Evolutionary conservation across 1,140 invertebrate genomes (phyloP).

Genomic region (Gyrodactylus bullatarudis): DNA sequence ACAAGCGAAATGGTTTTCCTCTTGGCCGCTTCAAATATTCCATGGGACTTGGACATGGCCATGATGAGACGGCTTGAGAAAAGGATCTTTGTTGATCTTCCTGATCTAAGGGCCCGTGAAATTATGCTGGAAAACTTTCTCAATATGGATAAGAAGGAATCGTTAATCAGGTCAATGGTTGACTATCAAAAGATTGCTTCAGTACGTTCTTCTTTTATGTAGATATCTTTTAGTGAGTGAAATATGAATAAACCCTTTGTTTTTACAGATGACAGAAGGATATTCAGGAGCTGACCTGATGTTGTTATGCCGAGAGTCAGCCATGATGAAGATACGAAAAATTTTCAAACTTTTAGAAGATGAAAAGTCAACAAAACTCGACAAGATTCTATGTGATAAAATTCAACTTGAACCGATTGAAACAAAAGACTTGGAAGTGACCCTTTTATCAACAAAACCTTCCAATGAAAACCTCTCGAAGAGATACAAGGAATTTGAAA

Average conservation of each 20-base stretch:
- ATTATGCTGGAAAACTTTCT: constrained; percentile 31
- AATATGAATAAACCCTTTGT: no score
- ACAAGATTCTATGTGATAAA: not conserved
- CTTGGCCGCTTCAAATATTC: constrained; percentile 52
- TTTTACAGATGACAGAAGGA: constrained; percentile 33
- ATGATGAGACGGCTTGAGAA: constrained; percentile 55
- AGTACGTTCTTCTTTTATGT: no score
- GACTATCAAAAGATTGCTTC: no score
- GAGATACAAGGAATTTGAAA: not conserved
- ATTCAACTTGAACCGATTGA: not conserved
- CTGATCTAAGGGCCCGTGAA: constrained; percentile 28
- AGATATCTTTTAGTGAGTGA: no score
- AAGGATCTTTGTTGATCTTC: constrained; percentile 41
- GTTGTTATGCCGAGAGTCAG: constrained; percentile 49
- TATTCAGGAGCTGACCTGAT: constrained; percentile 62
- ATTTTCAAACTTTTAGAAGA: constrained; percentile 23
- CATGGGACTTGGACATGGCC: constrained; percentile 61
- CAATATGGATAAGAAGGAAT: constrained; percentile 1
- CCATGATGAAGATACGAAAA: constrained; percentile 24
- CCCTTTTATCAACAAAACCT: not conserved
- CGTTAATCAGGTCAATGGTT: no score
- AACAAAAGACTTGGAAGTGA: not conserved
- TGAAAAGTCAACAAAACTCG: constrained; percentile 15
- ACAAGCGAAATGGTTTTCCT: constrained; percentile 35
- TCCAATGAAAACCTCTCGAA: not conserved